Conservation (phyloP, 2,113 vertebrate genomes). For the Oceanodroma tethys region DNA sequence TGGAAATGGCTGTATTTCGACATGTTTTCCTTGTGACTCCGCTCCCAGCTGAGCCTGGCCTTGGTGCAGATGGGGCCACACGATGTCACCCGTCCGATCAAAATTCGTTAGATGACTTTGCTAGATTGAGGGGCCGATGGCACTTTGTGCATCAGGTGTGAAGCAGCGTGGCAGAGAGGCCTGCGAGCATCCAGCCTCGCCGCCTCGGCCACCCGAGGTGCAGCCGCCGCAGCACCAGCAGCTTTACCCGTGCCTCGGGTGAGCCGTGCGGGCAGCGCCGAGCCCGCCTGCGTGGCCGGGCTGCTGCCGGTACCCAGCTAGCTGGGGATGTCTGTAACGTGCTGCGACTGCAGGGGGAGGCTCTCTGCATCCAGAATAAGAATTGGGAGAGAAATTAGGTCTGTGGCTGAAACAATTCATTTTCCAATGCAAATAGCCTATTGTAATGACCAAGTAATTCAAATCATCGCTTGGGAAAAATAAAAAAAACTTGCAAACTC, state of each 20-base stretch:
- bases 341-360: not conserved
- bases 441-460: conserved; percentile 15
- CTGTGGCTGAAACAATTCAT: not conserved
- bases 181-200: not conserved
- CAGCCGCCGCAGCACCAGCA: not conserved
- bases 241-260: accelerated
- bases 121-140: not conserved
- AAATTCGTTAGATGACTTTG: not conserved
- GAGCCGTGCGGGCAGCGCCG: not conserved
- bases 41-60: not conserved
- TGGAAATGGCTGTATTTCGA: not conserved
- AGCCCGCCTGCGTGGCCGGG: not conserved
- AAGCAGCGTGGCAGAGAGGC: not conserved
- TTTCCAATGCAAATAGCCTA: not conserved
- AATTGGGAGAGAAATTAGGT: not conserved
- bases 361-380: not conserved
- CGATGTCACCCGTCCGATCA: not conserved
- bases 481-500: not conserved
- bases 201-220: not conserved
- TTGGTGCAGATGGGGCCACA: not conserved
- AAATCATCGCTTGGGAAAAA: not conserved
- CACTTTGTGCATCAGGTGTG: not conserved
- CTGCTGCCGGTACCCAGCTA: not conserved
- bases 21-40: not conserved
- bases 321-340: not conserved